These are phyloP conservation scores for Antennarius maculatus DNA, from an alignment of 2,797 vertebrate genomes.

Conservation along the genomic window DNA sequence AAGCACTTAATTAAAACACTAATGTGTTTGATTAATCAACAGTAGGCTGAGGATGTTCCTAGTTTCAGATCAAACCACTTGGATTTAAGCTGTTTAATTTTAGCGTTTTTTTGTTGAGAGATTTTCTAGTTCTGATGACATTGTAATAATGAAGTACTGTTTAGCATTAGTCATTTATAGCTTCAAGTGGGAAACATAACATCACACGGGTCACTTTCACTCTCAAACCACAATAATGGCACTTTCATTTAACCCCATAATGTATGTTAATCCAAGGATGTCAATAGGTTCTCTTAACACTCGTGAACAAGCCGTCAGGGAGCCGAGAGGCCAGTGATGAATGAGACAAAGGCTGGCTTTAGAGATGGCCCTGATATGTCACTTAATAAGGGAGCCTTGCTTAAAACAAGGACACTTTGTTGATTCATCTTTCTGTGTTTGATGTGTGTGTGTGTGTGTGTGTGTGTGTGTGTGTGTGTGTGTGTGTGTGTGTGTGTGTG, in stretches of 20 bases:
- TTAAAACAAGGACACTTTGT: slow-evolving; percentile 77
- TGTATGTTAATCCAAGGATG: slow-evolving; percentile 79
- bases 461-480: slow-evolving; percentile 17
- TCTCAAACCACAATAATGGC: slow-evolving; percentile 75
- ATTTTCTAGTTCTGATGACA: slow-evolving; percentile 63
- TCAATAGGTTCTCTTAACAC: slow-evolving; percentile 79
- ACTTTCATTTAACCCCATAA: slow-evolving; percentile 80
- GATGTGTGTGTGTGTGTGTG: slow-evolving; percentile 33
- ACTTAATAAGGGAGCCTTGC: slow-evolving; percentile 72
- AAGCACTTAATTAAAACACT: slow-evolving; percentile 19
- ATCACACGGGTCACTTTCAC: slow-evolving; percentile 74
- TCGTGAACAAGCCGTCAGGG: slow-evolving; percentile 60
- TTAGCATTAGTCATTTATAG: slow-evolving; percentile 76
- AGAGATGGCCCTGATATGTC: slow-evolving; percentile 69
- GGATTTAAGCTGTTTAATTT: slow-evolving; percentile 55
- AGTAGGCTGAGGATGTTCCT: slow-evolving; percentile 15
- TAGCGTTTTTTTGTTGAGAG: slow-evolving; percentile 53
- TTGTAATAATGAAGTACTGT: slow-evolving; percentile 70
- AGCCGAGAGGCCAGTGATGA: slow-evolving; percentile 60
- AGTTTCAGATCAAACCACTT: slow-evolving; percentile 35
- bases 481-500: slow-evolving; percentile 23
- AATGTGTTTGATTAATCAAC: slow-evolving; percentile 18
- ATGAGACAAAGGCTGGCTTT: slow-evolving; percentile 66
- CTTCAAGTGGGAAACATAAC: slow-evolving; percentile 76
- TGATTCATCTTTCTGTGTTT: slow-evolving; percentile 56